phyloP scores from a whole-genome alignment of 2,888 invertebrate genomes.

The Campoplex capitator region DNA sequence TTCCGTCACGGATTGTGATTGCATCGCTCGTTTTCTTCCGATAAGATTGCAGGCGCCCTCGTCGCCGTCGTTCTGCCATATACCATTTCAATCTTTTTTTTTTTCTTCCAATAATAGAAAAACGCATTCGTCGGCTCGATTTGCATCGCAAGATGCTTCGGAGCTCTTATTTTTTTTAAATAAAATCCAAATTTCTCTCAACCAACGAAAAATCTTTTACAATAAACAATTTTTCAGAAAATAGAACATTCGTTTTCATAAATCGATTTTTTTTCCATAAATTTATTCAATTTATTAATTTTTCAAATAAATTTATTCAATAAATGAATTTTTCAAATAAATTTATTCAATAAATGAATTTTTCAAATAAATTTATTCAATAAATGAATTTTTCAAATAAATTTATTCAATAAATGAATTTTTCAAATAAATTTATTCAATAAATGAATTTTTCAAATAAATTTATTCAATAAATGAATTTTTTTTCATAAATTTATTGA shows the following conservation, averaged over 20 bases:
- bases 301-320: background rate
- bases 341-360: background rate
- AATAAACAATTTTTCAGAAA: background rate
- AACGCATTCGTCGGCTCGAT: constrained; percentile 12
- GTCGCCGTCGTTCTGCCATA: constrained; percentile 23
- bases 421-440: background rate
- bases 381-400: background rate
- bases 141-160: constrained; percentile 1
- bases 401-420: background rate
- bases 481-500: background rate
- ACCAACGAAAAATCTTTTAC: background rate
- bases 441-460: too few relatives aligned
- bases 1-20: constrained; percentile 66
- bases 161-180: background rate
- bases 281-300: background rate
- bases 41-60: constrained; percentile 65
- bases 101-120: constrained; percentile 14
- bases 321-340: background rate
- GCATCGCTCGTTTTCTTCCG: constrained; percentile 56
- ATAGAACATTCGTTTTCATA: background rate
- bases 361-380: too few relatives aligned
- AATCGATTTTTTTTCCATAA: background rate
- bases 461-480: background rate
- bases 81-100: background rate
- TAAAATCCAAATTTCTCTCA: constrained; percentile 1